A percentile compares a stretch with the other conserved stretches of the same genome.
phyloP scores from a whole-genome alignment of 23 tunicate species.

The Styela clava region DNA sequence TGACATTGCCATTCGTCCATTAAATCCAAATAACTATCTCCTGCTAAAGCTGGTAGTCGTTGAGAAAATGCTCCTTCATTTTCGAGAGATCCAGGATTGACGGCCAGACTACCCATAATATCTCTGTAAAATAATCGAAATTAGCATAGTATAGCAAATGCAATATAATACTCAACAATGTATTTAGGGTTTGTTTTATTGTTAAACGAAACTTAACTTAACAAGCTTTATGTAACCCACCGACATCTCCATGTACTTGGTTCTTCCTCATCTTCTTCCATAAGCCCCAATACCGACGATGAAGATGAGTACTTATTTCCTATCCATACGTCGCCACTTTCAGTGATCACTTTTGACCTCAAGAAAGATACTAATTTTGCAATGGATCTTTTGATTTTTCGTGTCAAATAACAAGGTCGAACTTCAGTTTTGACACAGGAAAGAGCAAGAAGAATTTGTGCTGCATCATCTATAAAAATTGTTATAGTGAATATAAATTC shows the following conservation, averaged over 20 bases:
- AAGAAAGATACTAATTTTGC: not conserved
- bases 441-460: constrained; percentile 2
- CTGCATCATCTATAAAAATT: not conserved
- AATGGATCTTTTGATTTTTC: not conserved
- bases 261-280: not conserved
- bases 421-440: not conserved
- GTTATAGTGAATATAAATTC: not conserved
- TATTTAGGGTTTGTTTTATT: too few species aligned
- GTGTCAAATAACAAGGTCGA: not conserved
- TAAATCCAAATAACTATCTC: not conserved
- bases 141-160: too few species aligned
- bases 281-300: not conserved
- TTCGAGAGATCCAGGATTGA: not conserved
- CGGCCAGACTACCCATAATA: not conserved
- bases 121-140: too few species aligned
- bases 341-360: not conserved
- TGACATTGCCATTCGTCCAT: constrained; percentile 1
- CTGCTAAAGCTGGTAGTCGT: constrained; percentile 18
- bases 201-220: too few species aligned
- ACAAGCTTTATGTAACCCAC: too few species aligned
- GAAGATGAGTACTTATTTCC: not conserved
- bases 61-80: constrained; percentile 5
- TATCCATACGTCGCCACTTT: not conserved
- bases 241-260: not conserved
- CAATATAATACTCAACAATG: too few species aligned